Evolutionary conservation across 2,888 invertebrate species (phyloP).

Genomic region (Caenorhabditis sp.): DNA sequence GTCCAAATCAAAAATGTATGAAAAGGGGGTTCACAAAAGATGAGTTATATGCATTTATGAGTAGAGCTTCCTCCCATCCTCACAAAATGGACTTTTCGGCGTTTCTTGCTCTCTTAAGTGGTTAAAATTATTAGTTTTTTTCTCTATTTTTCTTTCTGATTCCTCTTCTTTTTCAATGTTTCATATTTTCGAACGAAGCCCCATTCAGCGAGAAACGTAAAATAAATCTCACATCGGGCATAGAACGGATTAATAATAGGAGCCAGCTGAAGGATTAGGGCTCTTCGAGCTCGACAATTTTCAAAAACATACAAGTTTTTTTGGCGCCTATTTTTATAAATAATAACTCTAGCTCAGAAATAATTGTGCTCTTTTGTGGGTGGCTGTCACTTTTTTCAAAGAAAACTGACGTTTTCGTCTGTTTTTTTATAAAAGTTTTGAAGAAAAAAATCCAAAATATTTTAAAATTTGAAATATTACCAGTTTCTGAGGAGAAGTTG

Average conservation of each 20-base stretch:
- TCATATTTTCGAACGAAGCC: neutral
- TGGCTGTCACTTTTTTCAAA: neutral
- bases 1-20: neutral
- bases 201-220: neutral
- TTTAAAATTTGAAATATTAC: neutral
- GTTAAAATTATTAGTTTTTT: neutral
- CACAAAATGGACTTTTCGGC: neutral
- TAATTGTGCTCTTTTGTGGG: neutral
- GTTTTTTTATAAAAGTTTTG: no score
- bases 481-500: neutral
- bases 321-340: conserved; percentile 1
- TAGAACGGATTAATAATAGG: neutral
- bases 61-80: neutral
- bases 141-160: neutral
- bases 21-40: neutral
- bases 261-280: neutral
- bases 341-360: neutral
- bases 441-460: no score
- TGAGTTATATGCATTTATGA: neutral
- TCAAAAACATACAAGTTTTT: neutral
- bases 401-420: neutral
- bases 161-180: neutral
- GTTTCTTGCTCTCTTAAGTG: neutral
- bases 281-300: neutral
- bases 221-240: neutral